phyloP scores from a whole-genome alignment of 2,888 invertebrate species.

The Scaptomyza tumidula region DNA sequence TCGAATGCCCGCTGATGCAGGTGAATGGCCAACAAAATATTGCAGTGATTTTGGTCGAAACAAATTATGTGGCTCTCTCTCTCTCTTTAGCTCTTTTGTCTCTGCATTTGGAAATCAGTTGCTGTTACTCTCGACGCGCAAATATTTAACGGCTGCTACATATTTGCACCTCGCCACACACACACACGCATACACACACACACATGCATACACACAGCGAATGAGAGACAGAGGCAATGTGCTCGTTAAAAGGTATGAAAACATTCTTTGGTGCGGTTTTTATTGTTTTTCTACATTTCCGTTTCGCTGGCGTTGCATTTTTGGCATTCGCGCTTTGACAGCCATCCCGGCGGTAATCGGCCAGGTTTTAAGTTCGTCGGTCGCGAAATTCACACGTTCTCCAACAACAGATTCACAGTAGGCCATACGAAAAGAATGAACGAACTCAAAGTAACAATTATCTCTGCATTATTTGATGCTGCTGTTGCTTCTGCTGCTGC shows the following conservation, averaged over 20 bases:
- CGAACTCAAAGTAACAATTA: conserved; percentile 30
- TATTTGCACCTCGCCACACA: conserved; percentile 69
- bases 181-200: conserved; percentile 23
- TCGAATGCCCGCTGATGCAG: conserved; percentile 47
- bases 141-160: conserved; percentile 77
- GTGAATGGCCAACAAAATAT: conserved; percentile 67
- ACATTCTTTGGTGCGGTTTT: conserved; percentile 75
- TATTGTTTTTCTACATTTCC: conserved; percentile 74
- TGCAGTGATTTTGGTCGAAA: conserved; percentile 73
- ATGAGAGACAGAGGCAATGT: conserved; percentile 11
- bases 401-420: conserved; percentile 1
- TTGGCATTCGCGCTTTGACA: conserved; percentile 74
- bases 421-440: conserved; percentile 12
- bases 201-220: conserved; percentile 13
- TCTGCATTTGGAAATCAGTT: conserved; percentile 66
- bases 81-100: not conserved
- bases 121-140: conserved; percentile 61
- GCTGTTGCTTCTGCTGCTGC: not conserved
- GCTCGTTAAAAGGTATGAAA: conserved; percentile 68
- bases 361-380: not conserved
- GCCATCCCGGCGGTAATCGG: conserved; percentile 22
- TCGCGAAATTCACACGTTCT: conserved; percentile 13
- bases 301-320: conserved; percentile 71
- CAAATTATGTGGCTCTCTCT: conserved; percentile 59
- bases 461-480: conserved; percentile 52